A percentile compares a stretch with the other conserved stretches of the same genome.
These are phyloP conservation scores for Coregonus suidteri DNA, from an alignment of 2,797 vertebrate species.

Conservation along the genomic window DNA sequence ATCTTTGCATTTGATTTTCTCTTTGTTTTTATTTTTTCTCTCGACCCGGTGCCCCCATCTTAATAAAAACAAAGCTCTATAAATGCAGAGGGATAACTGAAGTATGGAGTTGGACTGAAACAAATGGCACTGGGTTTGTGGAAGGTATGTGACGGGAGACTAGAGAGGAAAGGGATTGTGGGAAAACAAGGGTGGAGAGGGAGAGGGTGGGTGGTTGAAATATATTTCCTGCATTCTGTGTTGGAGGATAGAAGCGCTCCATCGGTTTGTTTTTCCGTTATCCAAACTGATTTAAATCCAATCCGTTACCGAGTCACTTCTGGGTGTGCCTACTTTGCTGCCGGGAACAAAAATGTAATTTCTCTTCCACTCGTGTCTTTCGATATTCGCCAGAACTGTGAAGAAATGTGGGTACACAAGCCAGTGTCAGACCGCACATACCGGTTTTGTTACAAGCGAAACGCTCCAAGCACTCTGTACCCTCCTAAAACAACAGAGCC, in stretches of 20 bases:
- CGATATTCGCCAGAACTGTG: slow-evolving; percentile 44
- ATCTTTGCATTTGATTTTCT: slow-evolving; percentile 36
- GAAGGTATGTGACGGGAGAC: slow-evolving; percentile 19
- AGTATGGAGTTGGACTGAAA: neutral
- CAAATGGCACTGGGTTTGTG: slow-evolving; percentile 19
- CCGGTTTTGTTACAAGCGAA: neutral
- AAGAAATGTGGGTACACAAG: slow-evolving; percentile 28
- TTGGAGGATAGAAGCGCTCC: slow-evolving; percentile 43
- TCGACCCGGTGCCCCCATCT: neutral
- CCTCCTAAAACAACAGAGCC: slow-evolving; percentile 20
- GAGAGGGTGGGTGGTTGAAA: slow-evolving; percentile 45
- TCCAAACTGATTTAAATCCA: slow-evolving; percentile 66
- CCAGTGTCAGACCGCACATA: slow-evolving; percentile 19
- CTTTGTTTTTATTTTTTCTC: neutral
- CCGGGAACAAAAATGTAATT: slow-evolving; percentile 42
- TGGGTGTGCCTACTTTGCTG: slow-evolving; percentile 1
- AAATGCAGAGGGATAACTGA: neutral
- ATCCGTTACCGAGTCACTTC: slow-evolving; percentile 55
- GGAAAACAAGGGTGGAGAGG: slow-evolving; percentile 37
- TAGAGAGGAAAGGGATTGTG: slow-evolving; percentile 48
- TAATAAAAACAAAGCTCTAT: neutral
- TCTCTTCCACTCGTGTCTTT: slow-evolving; percentile 42
- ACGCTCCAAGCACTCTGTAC: slow-evolving; percentile 19
- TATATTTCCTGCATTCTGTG: slow-evolving; percentile 62
- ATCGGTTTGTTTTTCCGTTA: slow-evolving; percentile 58